A percentile compares a stretch with the other conserved stretches of the same genome.
Evolutionary conservation across 2,797 vertebrate species (phyloP).

Genomic region (Sciaenops ocellatus): DNA sequence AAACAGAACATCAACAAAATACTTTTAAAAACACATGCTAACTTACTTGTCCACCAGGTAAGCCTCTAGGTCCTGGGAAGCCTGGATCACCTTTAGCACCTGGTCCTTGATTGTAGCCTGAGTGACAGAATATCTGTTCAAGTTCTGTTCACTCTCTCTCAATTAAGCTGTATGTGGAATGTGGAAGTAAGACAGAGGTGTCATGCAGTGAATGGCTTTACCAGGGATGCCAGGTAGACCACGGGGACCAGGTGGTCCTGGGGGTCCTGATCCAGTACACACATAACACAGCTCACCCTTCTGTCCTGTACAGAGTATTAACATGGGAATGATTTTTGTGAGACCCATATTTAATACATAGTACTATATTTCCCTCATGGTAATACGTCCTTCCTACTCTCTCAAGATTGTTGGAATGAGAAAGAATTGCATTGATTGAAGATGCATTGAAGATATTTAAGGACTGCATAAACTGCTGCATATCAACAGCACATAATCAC

Average conservation of each 20-base stretch:
- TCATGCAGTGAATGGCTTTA: slow-evolving; percentile 35
- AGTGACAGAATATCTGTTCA: slow-evolving; percentile 9
- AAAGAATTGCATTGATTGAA: not conserved
- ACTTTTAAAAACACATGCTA: not conserved
- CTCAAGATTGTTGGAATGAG: not conserved
- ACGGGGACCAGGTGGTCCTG: slow-evolving; percentile 57
- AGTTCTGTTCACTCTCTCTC: not conserved
- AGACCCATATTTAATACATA: not conserved
- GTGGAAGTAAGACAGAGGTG: not conserved
- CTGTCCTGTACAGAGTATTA: slow-evolving; percentile 49
- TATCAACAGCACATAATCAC: not conserved
- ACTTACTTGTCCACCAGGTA: slow-evolving; percentile 73
- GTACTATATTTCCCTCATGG: not conserved
- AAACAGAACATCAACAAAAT: not conserved
- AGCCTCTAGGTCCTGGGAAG: slow-evolving; percentile 61
- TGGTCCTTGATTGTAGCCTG: slow-evolving; percentile 67
- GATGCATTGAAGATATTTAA: not conserved
- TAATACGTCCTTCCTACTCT: not conserved
- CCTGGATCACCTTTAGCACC: slow-evolving; percentile 76
- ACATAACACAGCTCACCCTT: slow-evolving; percentile 66
- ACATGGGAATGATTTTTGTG: not conserved
- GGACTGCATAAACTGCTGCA: not conserved
- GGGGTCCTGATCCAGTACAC: slow-evolving; percentile 43
- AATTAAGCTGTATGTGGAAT: slow-evolving; percentile 11
- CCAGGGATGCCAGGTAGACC: slow-evolving; percentile 68